Conservation (phyloP, 2,113 vertebrate species). For the Cebidichthys violaceus region DNA sequence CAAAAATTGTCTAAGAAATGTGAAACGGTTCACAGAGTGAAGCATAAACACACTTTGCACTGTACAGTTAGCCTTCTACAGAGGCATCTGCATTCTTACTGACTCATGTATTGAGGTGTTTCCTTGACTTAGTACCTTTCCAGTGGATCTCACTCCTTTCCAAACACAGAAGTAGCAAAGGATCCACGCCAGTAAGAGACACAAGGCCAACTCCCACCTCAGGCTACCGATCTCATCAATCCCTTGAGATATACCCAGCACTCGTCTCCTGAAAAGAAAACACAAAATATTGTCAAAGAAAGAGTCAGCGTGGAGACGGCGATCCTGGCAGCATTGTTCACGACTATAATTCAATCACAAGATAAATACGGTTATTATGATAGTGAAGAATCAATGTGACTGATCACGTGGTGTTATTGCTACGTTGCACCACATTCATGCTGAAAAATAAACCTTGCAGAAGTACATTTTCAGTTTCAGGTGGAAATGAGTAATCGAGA, state of each 20-base stretch:
- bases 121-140: conserved; percentile 69
- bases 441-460: background rate
- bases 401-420: background rate
- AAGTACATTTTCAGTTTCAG: background rate
- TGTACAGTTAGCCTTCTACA: background rate
- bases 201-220: conserved; percentile 79
- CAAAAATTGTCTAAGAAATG: background rate
- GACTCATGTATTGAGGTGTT: background rate
- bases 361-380: background rate
- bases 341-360: background rate
- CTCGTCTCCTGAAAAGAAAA: conserved; percentile 75
- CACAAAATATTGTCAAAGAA: conserved; percentile 12
- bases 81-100: background rate
- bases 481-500: background rate
- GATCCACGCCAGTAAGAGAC: conserved; percentile 79
- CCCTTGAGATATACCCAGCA: conserved; percentile 86
- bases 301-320: background rate
- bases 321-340: background rate
- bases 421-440: background rate
- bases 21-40: background rate
- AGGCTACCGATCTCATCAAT: conserved; percentile 84
- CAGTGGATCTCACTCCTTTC: conserved; percentile 83
- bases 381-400: background rate
- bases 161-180: conserved; percentile 83
- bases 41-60: background rate